Evolutionary conservation across 1,140 invertebrate genomes (phyloP).

Genomic region (Zaprionus gabonicus): DNA sequence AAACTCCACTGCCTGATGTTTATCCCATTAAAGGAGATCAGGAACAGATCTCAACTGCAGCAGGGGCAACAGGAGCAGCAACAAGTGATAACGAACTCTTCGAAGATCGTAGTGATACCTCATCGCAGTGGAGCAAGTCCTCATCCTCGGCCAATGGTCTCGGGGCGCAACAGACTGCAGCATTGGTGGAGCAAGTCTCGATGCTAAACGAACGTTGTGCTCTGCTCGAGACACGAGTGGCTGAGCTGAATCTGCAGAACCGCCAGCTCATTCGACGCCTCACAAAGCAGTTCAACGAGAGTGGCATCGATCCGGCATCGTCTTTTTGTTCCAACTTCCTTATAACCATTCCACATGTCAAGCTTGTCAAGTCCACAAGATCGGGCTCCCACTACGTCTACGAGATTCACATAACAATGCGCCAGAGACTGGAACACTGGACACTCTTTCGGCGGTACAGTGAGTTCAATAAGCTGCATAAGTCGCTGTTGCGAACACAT

Average conservation of each 20-base stretch:
- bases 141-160: constrained; percentile 66
- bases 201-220: constrained; percentile 68
- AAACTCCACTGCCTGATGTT: constrained; percentile 61
- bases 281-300: constrained; percentile 73
- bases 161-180: constrained; percentile 45
- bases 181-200: constrained; percentile 63
- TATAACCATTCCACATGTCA: constrained; percentile 82
- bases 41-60: not conserved
- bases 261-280: constrained; percentile 70
- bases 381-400: constrained; percentile 70
- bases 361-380: constrained; percentile 60
- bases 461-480: constrained; percentile 92
- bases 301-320: constrained; percentile 71
- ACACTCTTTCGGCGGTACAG: constrained; percentile 94
- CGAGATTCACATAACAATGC: constrained; percentile 79
- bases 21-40: constrained; percentile 7
- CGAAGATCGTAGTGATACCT: constrained; percentile 76
- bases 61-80: constrained; percentile 4
- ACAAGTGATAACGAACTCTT: constrained; percentile 47
- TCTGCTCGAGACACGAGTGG: constrained; percentile 74
- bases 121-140: constrained; percentile 80
- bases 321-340: constrained; percentile 76
- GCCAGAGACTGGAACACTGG: constrained; percentile 91
- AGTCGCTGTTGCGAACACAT: constrained; percentile 90
- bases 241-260: constrained; percentile 73